Conservation (phyloP, 2,888 invertebrate genomes). For the Drosophila limbata region DNA sequence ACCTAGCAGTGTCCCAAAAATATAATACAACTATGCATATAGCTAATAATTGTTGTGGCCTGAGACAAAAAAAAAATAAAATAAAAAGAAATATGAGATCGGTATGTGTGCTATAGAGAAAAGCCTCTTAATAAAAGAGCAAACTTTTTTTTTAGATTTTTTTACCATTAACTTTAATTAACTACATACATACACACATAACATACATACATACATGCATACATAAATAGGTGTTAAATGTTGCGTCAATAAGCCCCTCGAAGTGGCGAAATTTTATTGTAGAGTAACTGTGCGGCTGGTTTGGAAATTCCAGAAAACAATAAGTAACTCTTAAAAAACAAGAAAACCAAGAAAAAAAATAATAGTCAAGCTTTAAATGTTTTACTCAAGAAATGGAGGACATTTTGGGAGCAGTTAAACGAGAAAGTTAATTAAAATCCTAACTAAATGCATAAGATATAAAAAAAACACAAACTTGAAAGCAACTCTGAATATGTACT, state of each 20-base stretch:
- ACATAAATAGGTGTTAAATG: conserved; percentile 63
- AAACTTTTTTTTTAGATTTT: conserved; percentile 68
- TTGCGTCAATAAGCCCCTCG: conserved; percentile 62
- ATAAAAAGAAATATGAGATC: conserved; percentile 20
- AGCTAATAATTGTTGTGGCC: conserved; percentile 22
- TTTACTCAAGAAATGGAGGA: conserved; percentile 51
- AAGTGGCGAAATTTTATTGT: conserved; percentile 63
- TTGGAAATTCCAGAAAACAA: conserved; percentile 37
- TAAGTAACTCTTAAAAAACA: conserved; percentile 26
- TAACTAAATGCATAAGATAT: conserved; percentile 31
- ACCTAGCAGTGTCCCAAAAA: conserved; percentile 11
- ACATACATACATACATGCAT: background rate
- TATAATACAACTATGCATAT: conserved; percentile 1
- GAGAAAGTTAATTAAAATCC: conserved; percentile 33
- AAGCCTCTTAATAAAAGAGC: conserved; percentile 4
- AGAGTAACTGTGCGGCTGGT: conserved; percentile 39
- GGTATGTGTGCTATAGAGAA: conserved; percentile 43
- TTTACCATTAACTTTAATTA: conserved; percentile 69
- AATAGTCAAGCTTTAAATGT: conserved; percentile 78
- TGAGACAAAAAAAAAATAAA: conserved; percentile 6
- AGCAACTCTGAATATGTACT: conserved; percentile 49
- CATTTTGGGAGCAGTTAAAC: conserved; percentile 19
- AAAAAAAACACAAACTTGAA: conserved; percentile 22
- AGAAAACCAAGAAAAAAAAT: conserved; percentile 15
- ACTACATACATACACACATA: conserved; percentile 6